Conservation (phyloP, 2,888 invertebrate species). For the Trichacis sp. region DNA sequence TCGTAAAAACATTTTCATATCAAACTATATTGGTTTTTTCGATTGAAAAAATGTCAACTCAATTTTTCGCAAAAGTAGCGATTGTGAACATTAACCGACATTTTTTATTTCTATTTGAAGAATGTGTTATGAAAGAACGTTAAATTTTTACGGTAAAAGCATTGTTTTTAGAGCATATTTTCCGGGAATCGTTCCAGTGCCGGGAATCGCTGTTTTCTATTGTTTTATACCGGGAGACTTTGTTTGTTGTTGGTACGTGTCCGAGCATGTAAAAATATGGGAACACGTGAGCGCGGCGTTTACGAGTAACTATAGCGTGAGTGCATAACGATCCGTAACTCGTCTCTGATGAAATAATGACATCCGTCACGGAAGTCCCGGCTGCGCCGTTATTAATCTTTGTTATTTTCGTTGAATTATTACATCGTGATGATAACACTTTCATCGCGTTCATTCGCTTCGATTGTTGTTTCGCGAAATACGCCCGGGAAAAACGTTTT, state of each 20-base stretch:
- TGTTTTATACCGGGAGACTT: not conserved
- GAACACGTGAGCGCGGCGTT: not conserved
- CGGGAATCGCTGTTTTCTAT: not conserved
- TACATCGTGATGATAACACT: not conserved
- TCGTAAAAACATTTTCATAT: too few relatives aligned
- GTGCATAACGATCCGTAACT: constrained; percentile 3
- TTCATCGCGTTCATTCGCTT: not conserved
- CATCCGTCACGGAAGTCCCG: constrained; percentile 1
- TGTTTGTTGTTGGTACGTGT: not conserved
- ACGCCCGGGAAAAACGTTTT: too few relatives aligned
- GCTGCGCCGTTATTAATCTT: not conserved
- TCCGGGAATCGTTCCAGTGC: not conserved
- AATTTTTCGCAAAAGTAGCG: too few relatives aligned
- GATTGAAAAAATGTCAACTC: too few relatives aligned
- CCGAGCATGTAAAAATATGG: constrained; percentile 1
- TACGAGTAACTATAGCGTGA: not conserved
- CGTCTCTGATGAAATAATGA: constrained; percentile 7
- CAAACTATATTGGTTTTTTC: too few relatives aligned
- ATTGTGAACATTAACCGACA: too few relatives aligned
- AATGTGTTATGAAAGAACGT: too few relatives aligned
- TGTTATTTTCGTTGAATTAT: not conserved
- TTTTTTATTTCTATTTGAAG: too few relatives aligned
- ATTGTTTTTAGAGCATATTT: too few relatives aligned
- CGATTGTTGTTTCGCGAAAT: too few relatives aligned
- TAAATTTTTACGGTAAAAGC: too few relatives aligned